These are phyloP conservation scores for Cromileptes altivelis DNA, from an alignment of 2,113 vertebrate species.

Conservation along the genomic window DNA sequence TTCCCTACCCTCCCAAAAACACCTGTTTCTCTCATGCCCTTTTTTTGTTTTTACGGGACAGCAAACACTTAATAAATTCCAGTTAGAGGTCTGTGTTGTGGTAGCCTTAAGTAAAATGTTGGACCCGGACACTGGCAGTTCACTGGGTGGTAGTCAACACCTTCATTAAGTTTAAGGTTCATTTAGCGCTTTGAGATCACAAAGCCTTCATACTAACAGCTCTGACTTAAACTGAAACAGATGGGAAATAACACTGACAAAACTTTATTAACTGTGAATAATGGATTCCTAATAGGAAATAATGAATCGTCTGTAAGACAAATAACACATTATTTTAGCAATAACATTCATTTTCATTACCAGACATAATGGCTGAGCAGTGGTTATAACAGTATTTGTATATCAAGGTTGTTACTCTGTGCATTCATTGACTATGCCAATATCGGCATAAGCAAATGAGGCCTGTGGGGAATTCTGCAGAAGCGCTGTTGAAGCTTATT, in stretches of 20 bases:
- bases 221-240: conserved; percentile 18
- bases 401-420: neutral
- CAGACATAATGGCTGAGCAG: neutral
- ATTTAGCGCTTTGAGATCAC: conserved; percentile 1
- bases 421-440: conserved; percentile 27
- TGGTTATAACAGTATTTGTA: neutral
- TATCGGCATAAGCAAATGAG: conserved; percentile 41
- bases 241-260: conserved; percentile 15
- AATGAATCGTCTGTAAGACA: neutral
- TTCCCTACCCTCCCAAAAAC: neutral
- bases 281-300: neutral
- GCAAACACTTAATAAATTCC: neutral
- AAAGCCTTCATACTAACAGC: neutral
- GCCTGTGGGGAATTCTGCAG: conserved; percentile 16
- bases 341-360: neutral
- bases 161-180: conserved; percentile 1
- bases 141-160: neutral
- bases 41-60: neutral
- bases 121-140: neutral
- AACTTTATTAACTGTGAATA: neutral
- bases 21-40: neutral
- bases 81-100: neutral
- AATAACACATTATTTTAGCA: neutral
- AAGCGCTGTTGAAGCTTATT: conserved; percentile 3
- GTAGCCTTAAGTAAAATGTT: neutral